Conservation (phyloP, 2,113 vertebrate genomes). For the Sorex fumeus region DNA sequence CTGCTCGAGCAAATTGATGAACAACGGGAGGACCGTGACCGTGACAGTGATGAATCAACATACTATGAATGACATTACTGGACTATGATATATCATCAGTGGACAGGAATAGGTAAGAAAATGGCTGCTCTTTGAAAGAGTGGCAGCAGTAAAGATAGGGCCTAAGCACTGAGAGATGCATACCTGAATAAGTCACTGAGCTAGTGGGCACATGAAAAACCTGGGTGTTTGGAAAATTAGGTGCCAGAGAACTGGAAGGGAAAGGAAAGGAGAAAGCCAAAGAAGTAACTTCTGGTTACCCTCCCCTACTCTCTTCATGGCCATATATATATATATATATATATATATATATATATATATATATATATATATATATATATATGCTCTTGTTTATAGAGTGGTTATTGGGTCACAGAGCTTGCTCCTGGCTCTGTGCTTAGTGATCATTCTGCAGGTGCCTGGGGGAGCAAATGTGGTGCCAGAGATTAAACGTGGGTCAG, state of each 20-base stretch:
- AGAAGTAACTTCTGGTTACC: neutral
- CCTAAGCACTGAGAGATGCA: neutral
- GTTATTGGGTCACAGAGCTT: no score
- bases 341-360: no score
- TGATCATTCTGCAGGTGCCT: no score
- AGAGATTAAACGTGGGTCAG: no score
- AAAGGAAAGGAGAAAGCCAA: conserved; percentile 43
- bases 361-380: no score
- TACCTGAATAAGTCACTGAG: neutral
- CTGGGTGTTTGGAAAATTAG: conserved; percentile 21
- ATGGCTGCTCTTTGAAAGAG: conserved; percentile 5
- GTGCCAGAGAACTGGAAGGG: neutral
- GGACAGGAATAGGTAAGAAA: conserved; percentile 20
- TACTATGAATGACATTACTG: neutral
- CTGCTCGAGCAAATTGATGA: no score
- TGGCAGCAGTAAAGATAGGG: conserved; percentile 11
- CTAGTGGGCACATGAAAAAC: neutral
- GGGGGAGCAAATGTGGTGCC: no score
- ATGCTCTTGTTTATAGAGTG: no score
- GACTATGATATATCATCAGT: conserved; percentile 55
- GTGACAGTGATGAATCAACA: no score
- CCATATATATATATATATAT: no score
- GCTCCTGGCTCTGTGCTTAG: no score
- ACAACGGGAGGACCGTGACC: no score
- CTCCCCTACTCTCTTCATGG: neutral